A percentile compares a stretch with the other conserved stretches of the same genome.
Conservation (phyloP, 2,797 vertebrate genomes). For the Pterois miles region DNA sequence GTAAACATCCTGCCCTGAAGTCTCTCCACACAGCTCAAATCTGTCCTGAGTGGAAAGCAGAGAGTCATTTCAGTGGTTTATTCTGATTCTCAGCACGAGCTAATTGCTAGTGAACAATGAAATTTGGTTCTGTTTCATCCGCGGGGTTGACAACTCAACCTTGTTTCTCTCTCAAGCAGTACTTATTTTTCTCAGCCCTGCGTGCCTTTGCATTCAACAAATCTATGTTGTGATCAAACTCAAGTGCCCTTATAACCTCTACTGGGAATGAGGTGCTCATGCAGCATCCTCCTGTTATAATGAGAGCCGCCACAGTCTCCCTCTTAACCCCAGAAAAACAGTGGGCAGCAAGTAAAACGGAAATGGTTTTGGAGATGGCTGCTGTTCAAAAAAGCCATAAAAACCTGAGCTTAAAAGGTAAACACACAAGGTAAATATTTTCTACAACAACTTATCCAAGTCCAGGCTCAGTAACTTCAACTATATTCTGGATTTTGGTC, state of each 20-base stretch:
- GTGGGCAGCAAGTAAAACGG: not conserved
- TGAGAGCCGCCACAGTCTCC: not conserved
- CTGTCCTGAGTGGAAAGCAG: not conserved
- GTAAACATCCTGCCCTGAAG: not conserved
- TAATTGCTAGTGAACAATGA: not conserved
- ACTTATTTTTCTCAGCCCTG: not conserved
- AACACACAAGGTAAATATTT: not conserved
- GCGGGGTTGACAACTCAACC: not conserved
- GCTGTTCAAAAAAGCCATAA: not conserved
- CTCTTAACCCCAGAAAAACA: not conserved
- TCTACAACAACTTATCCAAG: not conserved
- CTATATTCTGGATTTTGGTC: not conserved
- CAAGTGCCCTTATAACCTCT: not conserved
- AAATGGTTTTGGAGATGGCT: not conserved
- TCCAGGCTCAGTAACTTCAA: not conserved
- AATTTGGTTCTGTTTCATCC: not conserved
- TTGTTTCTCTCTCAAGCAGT: not conserved
- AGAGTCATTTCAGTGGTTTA: not conserved
- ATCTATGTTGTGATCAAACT: conserved; percentile 2
- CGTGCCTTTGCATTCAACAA: not conserved
- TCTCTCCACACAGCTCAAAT: not conserved
- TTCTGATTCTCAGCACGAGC: not conserved
- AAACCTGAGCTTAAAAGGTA: not conserved
- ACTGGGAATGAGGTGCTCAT: not conserved
- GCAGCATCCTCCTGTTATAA: not conserved